Conservation (phyloP, 2,113 vertebrate species). For the Addax nasomaculatus region DNA sequence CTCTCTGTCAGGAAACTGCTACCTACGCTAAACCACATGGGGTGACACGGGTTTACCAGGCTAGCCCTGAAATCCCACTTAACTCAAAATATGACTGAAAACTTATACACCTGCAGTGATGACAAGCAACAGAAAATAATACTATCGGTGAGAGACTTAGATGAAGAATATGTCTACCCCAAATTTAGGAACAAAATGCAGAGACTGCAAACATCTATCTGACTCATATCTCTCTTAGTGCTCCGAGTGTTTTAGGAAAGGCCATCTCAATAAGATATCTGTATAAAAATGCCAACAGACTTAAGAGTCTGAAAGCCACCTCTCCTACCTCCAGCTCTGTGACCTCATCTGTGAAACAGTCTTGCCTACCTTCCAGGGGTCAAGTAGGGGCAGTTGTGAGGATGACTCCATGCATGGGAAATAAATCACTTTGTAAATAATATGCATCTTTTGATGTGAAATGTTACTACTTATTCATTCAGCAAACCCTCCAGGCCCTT, state of each 20-base stretch:
- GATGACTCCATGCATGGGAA: conserved; percentile 13
- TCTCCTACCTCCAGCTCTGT: background rate
- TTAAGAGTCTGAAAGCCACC: background rate
- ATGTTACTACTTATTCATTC: conserved; percentile 22
- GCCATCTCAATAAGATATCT: background rate
- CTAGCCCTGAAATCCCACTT: background rate
- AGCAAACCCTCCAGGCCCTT: conserved; percentile 8
- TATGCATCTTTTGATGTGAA: conserved; percentile 4
- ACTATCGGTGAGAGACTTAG: background rate
- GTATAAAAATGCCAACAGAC: background rate
- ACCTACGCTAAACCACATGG: background rate
- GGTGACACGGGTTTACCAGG: background rate
- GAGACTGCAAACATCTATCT: background rate
- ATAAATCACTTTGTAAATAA: conserved; percentile 32
- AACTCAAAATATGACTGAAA: background rate
- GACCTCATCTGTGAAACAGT: conserved; percentile 40
- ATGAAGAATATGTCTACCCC: background rate
- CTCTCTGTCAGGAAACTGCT: background rate
- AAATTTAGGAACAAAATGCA: background rate
- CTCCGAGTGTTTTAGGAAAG: background rate
- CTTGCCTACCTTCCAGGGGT: conserved; percentile 19
- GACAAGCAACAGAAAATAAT: conserved; percentile 20
- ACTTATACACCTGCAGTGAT: background rate
- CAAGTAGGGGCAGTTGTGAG: background rate
- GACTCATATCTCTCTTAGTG: background rate